phyloP scores from a whole-genome alignment of 2,888 invertebrate genomes.

The Gari tellinella region DNA sequence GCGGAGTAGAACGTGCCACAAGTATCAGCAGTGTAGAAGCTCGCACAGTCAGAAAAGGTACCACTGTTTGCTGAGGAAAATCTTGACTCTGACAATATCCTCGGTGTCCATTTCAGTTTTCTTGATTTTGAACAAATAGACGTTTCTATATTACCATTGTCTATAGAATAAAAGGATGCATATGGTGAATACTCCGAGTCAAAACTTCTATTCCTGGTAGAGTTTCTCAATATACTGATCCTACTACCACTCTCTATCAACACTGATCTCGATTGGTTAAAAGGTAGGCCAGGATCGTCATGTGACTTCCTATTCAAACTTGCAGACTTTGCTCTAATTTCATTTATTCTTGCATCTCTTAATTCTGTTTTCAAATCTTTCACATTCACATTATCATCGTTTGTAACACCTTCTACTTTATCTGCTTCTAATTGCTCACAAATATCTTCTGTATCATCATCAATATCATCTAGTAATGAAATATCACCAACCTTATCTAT shows the following conservation, averaged over 20 bases:
- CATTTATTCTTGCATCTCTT: neutral
- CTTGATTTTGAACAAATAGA: slow-evolving; percentile 12
- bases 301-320: no score
- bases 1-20: slow-evolving; percentile 49
- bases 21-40: slow-evolving; percentile 54
- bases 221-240: neutral
- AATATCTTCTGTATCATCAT: slow-evolving; percentile 1
- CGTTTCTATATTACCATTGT: slow-evolving; percentile 20
- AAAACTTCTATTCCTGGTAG: slow-evolving; percentile 4
- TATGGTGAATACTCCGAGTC: slow-evolving; percentile 40
- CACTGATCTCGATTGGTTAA: no score
- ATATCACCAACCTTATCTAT: slow-evolving; percentile 8
- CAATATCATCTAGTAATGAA: slow-evolving; percentile 12
- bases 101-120: slow-evolving; percentile 46
- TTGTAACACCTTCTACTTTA: neutral
- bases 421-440: no score
- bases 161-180: slow-evolving; percentile 48
- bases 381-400: neutral
- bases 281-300: no score
- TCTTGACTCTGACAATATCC: slow-evolving; percentile 39
- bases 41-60: slow-evolving; percentile 37
- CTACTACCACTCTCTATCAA: neutral
- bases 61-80: slow-evolving; percentile 35
- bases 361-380: neutral
- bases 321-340: slow-evolving; percentile 1